Base-by-base conservation (phyloP, 1,140 invertebrate species). In the Nylanderia fulva region DNA sequence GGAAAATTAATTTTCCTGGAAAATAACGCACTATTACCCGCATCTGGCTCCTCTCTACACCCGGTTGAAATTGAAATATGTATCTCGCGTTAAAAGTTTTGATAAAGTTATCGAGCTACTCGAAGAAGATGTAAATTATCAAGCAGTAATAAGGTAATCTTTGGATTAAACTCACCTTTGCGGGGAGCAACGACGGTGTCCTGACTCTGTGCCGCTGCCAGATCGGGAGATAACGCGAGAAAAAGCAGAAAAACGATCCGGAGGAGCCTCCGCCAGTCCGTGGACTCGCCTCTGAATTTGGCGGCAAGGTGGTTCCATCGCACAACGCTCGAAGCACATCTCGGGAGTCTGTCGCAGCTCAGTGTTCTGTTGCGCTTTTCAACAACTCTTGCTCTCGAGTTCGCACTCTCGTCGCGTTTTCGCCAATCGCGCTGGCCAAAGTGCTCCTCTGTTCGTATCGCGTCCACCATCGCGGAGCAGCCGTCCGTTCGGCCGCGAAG, bases 261-360 rank as follows among this genome's bases (percentile, higher is more conserved):
- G 27, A 75, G 72, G 29, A 92, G 64, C 0, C 45, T 60, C 21
- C 42, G 69, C 24, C 45, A 72, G 27, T 33, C 77, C 29, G n/a
- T 72, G 58, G 80, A 74, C 33, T 69, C 72, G 48, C 18, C 58
- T 15, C 18, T 52, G 24, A 71, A 63, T 79, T 24, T 18, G 6
- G 21, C 29, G 48, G 52, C 39, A 24, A 56, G 21, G 4, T 74
- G 21, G 5, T 74, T 86, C 93, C 93, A 94, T 89, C 93, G 90
- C 27, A 93, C 93, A 29, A 93, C 93, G 90, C 89, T 94, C 21
- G 93, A 91, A 42, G 90, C 92, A 87, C 87, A 90, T 74, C 87
- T 89, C 8, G 71, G 42, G 29, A 69, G 39, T 82, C 52, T 56
- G 1, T 82, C 77, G 36, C 77, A 45, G 24, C 52, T 82, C 66